Percentiles rank a stretch among this genome's conserved stretches.
Evolutionary conservation across 2,113 vertebrate species (phyloP).

Genomic region (Archilochus colubris): DNA sequence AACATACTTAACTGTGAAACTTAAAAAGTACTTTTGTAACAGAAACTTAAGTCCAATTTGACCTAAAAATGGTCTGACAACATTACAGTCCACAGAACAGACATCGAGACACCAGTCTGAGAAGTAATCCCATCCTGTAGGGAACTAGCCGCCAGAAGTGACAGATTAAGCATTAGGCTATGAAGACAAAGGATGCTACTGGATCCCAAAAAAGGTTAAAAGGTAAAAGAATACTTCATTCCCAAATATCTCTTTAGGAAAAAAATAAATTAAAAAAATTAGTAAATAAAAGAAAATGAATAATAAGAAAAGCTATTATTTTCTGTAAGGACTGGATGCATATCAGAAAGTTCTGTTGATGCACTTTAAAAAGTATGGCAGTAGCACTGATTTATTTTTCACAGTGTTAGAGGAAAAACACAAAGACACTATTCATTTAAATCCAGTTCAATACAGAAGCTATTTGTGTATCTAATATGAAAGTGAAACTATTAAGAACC

Average conservation of each 20-base stretch:
- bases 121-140: slow-evolving; percentile 11
- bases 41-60: not conserved
- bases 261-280: not conserved
- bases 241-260: not conserved
- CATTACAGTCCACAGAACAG: not conserved
- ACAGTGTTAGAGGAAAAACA: not conserved
- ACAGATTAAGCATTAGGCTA: not conserved
- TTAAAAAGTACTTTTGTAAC: not conserved
- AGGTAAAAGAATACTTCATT: slow-evolving; percentile 1
- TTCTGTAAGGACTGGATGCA: not conserved
- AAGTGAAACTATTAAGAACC: slow-evolving; percentile 32
- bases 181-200: not conserved
- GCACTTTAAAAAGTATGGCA: not conserved
- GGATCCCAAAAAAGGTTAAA: not conserved
- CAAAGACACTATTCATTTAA: not conserved
- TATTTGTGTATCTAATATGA: not conserved
- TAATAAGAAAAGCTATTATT: not conserved
- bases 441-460: not conserved
- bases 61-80: slow-evolving; percentile 22
- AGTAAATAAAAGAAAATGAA: not conserved
- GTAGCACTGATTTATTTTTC: not conserved
- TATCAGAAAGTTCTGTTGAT: not conserved
- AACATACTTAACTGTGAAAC: not conserved
- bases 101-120: not conserved
- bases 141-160: not conserved